Evolutionary conservation across 2,888 invertebrate species (phyloP), one percentile per base, ranked within the genome.

Genomic region (Plagiodera versicolora): DNA sequence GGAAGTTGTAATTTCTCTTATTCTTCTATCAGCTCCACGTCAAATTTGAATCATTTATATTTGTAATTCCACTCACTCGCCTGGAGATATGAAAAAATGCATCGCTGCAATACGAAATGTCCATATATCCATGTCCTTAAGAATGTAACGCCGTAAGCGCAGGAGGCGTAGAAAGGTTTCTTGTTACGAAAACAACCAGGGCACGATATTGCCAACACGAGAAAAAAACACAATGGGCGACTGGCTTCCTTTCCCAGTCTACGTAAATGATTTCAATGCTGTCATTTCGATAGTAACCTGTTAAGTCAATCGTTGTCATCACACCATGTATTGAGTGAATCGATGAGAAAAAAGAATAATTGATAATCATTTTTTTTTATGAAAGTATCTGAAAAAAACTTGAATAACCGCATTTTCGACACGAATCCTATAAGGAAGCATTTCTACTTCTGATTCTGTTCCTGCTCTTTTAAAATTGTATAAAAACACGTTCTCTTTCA

Each of bases 131-230:
- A 39, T 53, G 59, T 59, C 54, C 59, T 54, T 59, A 49, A 54
- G 49, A 59, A 59, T 45, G 59, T 48, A 45, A 59, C 14, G 39
- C 39, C 39, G n/a, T 39, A 39, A 39, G 39, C 39, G 8, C 14
- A 39, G 39, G 14, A 39, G 39, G 39, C 39, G 39, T 39, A 39
- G 39, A 39, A 39, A 39, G 39, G 54, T 48, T 54, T 39, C 48
- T 19, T 47, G 49, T 58, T 58, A 54, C 58, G 53, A 54, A 48
- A 54, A 46, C 39, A 49, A 53, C 53, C 53, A 47, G 54, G 39
- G 39, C 48, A 49, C 49, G 59, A 59, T 54, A 59, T 44, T 24
- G 39, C 45, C 54, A 54, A 59, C 47, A 59, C 35, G 59, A 54
- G 35, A 48, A 28, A 49, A 54, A 54, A 59, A 54, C n/a, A 59